A percentile compares a stretch with the other conserved stretches of the same genome.
These are phyloP conservation scores for Ceratina japonica DNA, from an alignment of 1,140 invertebrate species.

Conservation along the genomic window DNA sequence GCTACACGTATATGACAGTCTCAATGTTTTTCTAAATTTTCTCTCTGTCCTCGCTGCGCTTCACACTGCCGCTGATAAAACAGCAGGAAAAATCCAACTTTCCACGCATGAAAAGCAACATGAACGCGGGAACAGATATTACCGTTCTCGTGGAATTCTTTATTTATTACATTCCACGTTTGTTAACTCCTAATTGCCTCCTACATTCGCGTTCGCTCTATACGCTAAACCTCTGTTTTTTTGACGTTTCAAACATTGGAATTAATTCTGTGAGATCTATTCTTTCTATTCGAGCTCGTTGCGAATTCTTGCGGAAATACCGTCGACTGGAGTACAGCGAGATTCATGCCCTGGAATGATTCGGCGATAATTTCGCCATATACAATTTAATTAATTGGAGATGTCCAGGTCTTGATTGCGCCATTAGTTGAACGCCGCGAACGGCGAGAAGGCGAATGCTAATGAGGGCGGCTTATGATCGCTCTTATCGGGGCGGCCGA, in stretches of 20 bases:
- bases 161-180: neutral
- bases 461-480: conserved; percentile 65
- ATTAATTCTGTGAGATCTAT: no score
- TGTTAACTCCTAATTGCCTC: neutral
- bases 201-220: neutral
- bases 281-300: no score
- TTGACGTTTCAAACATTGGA: no score
- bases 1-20: neutral
- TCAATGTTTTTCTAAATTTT: conserved; percentile 20
- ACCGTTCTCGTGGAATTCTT: neutral
- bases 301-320: no score
- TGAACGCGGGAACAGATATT: neutral
- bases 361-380: no score
- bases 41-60: no score
- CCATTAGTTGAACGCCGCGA: conserved; percentile 61
- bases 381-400: conserved; percentile 43
- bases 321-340: no score
- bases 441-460: conserved; percentile 57
- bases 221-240: no score
- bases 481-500: conserved; percentile 55
- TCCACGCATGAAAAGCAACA: neutral
- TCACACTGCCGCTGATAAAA: neutral
- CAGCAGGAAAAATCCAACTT: neutral
- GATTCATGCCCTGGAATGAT: no score
- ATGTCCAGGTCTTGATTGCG: conserved; percentile 60